Conservation (phyloP, 2,888 invertebrate genomes). For the Drosophila macrothrix region DNA sequence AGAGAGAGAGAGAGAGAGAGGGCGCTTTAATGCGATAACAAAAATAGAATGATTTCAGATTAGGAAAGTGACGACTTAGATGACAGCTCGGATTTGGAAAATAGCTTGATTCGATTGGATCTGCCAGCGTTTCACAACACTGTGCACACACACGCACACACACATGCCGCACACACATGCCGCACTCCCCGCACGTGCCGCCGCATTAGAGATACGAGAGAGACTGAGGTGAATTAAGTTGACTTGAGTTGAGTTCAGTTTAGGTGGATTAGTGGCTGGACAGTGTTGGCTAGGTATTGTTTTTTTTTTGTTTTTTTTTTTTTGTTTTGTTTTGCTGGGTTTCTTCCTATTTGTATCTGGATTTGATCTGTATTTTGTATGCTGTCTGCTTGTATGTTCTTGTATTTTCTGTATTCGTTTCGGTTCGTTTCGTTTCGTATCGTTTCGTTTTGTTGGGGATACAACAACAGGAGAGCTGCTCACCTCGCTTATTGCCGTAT, state of each 20-base stretch:
- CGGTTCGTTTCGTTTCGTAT: constrained; percentile 1
- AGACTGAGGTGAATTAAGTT: constrained; percentile 35
- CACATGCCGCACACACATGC: constrained; percentile 29
- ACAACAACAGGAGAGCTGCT: constrained; percentile 51
- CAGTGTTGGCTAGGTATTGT: background rate
- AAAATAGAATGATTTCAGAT: background rate
- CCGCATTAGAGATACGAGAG: constrained; percentile 11
- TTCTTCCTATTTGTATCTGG: constrained; percentile 1
- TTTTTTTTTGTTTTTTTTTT: background rate
- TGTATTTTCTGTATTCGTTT: constrained; percentile 11
- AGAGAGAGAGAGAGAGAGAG: background rate
- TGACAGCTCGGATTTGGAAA: constrained; percentile 36
- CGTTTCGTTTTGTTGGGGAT: constrained; percentile 28
- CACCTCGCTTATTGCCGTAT: constrained; percentile 86
- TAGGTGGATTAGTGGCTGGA: constrained; percentile 38
- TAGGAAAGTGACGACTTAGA: constrained; percentile 25
- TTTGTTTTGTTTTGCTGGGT: constrained; percentile 33
- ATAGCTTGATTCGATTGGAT: constrained; percentile 43
- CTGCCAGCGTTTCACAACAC: constrained; percentile 59
- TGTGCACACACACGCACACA: constrained; percentile 34
- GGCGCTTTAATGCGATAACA: background rate
- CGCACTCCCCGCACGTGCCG: constrained; percentile 60
- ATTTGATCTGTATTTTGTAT: background rate
- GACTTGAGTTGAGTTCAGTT: constrained; percentile 10
- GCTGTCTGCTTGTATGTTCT: constrained; percentile 5